Conservation (phyloP, 2,888 invertebrate species). For the Acanthosepion lycidas region DNA sequence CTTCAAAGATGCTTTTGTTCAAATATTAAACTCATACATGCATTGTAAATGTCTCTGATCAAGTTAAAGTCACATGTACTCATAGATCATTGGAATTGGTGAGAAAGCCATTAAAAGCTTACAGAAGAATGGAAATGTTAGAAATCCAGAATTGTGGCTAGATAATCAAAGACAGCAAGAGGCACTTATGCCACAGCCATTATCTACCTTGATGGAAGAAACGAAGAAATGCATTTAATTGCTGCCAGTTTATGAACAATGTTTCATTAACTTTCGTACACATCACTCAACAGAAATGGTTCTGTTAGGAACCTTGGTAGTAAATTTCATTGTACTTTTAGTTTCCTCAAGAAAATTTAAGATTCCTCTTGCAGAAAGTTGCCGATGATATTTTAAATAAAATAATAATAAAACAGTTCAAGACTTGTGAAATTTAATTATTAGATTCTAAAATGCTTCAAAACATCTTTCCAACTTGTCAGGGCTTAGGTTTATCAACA, state of each 20-base stretch:
- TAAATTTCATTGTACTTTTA: not conserved
- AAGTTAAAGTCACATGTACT: not conserved
- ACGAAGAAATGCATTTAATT: not conserved
- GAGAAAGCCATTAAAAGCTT: conserved; percentile 2
- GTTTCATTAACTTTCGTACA: not conserved
- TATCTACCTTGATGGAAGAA: not conserved
- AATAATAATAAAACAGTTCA: too few relatives aligned
- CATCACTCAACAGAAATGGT: not conserved
- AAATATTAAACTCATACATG: not conserved
- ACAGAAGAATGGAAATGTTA: not conserved
- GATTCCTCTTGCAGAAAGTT: too few relatives aligned
- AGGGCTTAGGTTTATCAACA: too few relatives aligned
- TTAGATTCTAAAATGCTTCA: too few relatives aligned
- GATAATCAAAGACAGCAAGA: not conserved
- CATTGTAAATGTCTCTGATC: not conserved
- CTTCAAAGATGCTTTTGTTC: not conserved
- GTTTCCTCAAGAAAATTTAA: too few relatives aligned
- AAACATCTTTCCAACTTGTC: too few relatives aligned
- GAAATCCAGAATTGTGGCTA: not conserved
- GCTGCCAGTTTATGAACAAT: not conserved
- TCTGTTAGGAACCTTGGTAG: not conserved
- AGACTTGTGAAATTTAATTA: too few relatives aligned
- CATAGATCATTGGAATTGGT: not conserved
- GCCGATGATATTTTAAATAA: too few relatives aligned
- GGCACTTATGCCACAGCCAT: not conserved